phyloP scores from a whole-genome alignment of 2,113 vertebrate genomes.

The Zeus faber region DNA sequence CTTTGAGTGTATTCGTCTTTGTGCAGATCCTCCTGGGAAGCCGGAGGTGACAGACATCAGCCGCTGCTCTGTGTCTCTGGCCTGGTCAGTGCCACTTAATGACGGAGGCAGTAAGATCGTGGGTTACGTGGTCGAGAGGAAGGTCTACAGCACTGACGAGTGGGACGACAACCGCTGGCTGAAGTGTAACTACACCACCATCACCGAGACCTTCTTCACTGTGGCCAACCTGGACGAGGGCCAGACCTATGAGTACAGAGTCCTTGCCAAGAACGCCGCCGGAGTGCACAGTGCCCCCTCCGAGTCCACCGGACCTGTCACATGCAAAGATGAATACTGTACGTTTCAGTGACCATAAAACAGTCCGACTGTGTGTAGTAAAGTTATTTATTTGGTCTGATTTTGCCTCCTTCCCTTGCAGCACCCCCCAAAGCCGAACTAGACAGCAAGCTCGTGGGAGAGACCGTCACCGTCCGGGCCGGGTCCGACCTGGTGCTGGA shows the following conservation, averaged over 20 bases:
- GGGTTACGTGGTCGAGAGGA: slow-evolving; percentile 91
- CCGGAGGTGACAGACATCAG: slow-evolving; percentile 92
- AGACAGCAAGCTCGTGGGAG: slow-evolving; percentile 86
- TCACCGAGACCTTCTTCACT: slow-evolving; percentile 91
- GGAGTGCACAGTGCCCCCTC: slow-evolving; percentile 92
- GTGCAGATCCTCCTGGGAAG: slow-evolving; percentile 87
- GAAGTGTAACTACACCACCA: slow-evolving; percentile 97
- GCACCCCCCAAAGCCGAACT: slow-evolving; percentile 94
- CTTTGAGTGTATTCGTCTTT: slow-evolving; percentile 1
- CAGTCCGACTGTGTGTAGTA: too few relatives aligned
- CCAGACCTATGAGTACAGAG: slow-evolving; percentile 88
- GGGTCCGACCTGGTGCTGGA: slow-evolving; percentile 96
- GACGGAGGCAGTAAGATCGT: slow-evolving; percentile 94
- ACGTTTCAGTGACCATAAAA: slow-evolving; percentile 51
- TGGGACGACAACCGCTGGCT: slow-evolving; percentile 91
- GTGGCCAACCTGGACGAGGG: slow-evolving; percentile 86
- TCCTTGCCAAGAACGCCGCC: slow-evolving; percentile 91
- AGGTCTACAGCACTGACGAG: slow-evolving; percentile 82
- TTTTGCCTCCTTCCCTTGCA: slow-evolving; percentile 45
- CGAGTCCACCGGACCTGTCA: slow-evolving; percentile 87
- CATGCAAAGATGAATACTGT: slow-evolving; percentile 97
- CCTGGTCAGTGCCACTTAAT: slow-evolving; percentile 88
- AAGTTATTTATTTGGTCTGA: too few relatives aligned
- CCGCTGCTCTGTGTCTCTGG: slow-evolving; percentile 86
- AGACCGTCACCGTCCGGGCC: slow-evolving; percentile 84